Base-by-base conservation (phyloP, 2,888 invertebrate species). In the Lamellibrachia columna region DNA sequence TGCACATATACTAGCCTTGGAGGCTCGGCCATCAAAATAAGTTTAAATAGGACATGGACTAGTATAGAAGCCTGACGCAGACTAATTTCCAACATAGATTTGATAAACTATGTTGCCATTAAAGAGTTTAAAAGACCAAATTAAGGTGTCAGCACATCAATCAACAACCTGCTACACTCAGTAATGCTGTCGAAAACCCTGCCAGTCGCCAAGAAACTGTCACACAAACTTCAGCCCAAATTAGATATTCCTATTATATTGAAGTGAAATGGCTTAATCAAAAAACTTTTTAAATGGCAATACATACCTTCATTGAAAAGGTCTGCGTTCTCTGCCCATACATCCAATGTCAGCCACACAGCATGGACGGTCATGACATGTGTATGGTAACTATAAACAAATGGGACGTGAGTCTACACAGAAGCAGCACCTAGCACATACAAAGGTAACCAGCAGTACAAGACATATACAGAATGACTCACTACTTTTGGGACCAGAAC, bases 351-450 rank as follows among this genome's bases (percentile, higher is more conserved):
- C 40, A 40, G 75, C 75, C 75, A 75, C 22, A 22, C 75, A 75
- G 75, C 22, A 22, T 15, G 75, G 75, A 11, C 22, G 4, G 15
- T 75, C 75, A 75, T 75, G 75, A 75, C 75, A 75, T 75, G 75
- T 75, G 75, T n/a, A 75, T n/a, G 75, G 75, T 75, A 75, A 75
- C 75, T 75, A 75, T 75, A 75, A 75, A 75, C 75, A 75, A 75
- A 75, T 75, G 22, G 75, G 75, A 75, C 6, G 1, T 22, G 75
- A 75, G 75, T 15, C n/a, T 75, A 75, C 22, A 75, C 75, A 75
- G 75, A 15, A 75, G 75, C 75, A 22, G 22, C 75, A 75, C 75
- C 75, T 22, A 75, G 75, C 75, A 75, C 75, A 75, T 75, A 15
- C 75, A 75, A 75, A 75, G 75, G 75, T 22, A n/a, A 15, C 75